Evolutionary conservation across 2,113 vertebrate genomes (phyloP).

Genomic region (Aythya baeri): DNA sequence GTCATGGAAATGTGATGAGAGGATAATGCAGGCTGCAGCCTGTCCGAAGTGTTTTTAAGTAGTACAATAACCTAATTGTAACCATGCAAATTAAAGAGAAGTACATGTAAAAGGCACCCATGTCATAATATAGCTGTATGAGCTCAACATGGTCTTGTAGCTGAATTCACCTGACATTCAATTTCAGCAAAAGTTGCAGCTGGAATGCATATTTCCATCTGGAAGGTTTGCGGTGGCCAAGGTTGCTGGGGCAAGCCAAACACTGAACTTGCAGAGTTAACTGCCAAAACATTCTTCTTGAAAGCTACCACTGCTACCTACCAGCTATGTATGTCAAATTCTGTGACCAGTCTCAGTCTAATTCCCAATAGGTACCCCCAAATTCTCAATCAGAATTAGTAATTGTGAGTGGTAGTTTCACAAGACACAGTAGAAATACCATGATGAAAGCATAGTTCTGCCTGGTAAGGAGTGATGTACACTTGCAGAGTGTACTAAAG

Average conservation of each 20-base stretch:
- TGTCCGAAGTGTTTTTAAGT: background rate
- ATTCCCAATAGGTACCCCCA: background rate
- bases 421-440: background rate
- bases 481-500: background rate
- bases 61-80: background rate
- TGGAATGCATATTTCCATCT: background rate
- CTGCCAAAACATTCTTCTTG: background rate
- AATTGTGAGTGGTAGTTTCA: background rate
- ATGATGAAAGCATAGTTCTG: background rate
- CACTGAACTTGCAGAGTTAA: background rate
- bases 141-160: background rate
- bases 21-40: background rate
- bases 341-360: background rate
- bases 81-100: background rate
- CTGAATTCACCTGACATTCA: background rate
- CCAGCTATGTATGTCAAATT: background rate
- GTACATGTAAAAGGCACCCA: background rate
- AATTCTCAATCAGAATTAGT: background rate
- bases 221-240: background rate
- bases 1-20: background rate
- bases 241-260: background rate
- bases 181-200: background rate
- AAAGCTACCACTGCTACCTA: background rate
- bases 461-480: fast-evolving
- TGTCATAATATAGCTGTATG: background rate